phyloP scores from a whole-genome alignment of 1,140 invertebrate species.

The Achatina immaculata region DNA sequence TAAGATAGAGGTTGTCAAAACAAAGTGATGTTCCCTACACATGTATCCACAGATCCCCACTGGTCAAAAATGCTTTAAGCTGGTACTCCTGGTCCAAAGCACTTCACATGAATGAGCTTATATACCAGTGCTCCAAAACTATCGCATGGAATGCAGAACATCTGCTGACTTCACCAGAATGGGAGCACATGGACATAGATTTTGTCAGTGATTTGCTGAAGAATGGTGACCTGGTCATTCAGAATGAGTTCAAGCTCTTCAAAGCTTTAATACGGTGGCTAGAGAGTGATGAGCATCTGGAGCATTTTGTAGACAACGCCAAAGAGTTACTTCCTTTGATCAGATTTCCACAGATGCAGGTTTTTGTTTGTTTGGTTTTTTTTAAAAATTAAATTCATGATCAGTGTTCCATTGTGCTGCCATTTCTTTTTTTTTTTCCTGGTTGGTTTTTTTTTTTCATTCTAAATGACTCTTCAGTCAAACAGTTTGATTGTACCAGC shows the following conservation, averaged over 20 bases:
- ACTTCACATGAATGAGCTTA: conserved; percentile 60
- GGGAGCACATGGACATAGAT: conserved; percentile 68
- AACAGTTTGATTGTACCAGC: not conserved
- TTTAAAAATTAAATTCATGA: not conserved
- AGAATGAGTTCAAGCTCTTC: conserved; percentile 63
- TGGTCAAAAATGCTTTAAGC: conserved; percentile 65
- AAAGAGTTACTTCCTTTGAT: conserved; percentile 65
- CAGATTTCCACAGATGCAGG: conserved; percentile 70
- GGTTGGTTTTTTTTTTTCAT: too few relatives aligned
- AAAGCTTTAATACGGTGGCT: conserved; percentile 62
- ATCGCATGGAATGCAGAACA: conserved; percentile 70
- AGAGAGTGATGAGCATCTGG: conserved; percentile 49
- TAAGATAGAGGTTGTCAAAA: too few relatives aligned
- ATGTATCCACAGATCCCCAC: conserved; percentile 55
- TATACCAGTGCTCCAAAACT: conserved; percentile 65
- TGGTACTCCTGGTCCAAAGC: conserved; percentile 71
- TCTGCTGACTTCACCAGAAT: conserved; percentile 63
- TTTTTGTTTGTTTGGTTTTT: conserved; percentile 28
- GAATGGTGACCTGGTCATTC: conserved; percentile 64
- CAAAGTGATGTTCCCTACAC: too few relatives aligned
- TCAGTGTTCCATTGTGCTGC: not conserved
- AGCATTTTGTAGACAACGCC: conserved; percentile 51
- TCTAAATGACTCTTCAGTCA: not conserved
- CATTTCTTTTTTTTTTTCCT: not conserved
- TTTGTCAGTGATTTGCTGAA: conserved; percentile 66